phyloP scores from a whole-genome alignment of 2,113 vertebrate species.

The Elachura formosa region DNA sequence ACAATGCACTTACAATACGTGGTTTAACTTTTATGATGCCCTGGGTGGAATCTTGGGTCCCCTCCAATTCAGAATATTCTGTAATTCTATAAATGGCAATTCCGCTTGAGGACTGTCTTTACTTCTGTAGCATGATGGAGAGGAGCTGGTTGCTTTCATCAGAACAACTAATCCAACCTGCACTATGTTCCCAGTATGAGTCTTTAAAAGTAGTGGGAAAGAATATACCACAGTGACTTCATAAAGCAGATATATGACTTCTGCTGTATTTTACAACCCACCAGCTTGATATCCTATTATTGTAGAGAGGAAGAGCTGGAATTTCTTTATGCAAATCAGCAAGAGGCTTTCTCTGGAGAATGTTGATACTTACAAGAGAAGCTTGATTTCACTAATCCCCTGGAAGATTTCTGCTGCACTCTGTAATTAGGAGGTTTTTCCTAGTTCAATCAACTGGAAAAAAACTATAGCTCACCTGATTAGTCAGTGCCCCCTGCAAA shows the following conservation, averaged over 20 bases:
- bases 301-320: background rate
- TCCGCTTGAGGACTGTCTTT: fast-evolving
- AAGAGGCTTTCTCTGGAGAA: background rate
- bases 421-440: background rate
- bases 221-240: background rate
- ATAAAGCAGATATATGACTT: background rate
- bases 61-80: background rate
- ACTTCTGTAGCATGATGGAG: background rate
- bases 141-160: background rate
- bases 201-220: background rate
- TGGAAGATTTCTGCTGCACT: background rate
- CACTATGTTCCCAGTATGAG: background rate
- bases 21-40: background rate
- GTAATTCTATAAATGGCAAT: background rate
- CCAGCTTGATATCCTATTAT: background rate
- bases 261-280: background rate
- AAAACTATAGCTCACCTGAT: background rate
- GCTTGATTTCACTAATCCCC: background rate
- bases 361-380: background rate
- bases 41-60: background rate
- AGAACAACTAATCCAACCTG: background rate
- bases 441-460: background rate
- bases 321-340: background rate
- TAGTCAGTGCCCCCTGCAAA: background rate
- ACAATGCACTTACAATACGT: background rate